Evolutionary conservation across 2,888 invertebrate genomes (phyloP), one percentile per base, ranked within the genome.

Genomic region (Stenichneumon culpator): DNA sequence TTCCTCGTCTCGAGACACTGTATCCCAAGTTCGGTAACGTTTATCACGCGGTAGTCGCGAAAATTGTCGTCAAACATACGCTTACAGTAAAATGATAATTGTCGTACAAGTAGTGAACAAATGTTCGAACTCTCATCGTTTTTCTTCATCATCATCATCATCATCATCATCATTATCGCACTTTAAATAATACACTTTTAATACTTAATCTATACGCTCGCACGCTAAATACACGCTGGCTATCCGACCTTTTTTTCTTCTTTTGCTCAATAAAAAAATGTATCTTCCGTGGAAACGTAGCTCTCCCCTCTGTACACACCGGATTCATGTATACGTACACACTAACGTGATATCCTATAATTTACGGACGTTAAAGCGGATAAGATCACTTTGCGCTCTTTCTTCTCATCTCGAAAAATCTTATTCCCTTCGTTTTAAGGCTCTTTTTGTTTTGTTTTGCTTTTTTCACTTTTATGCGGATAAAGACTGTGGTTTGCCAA

Each of bases 281-380:
- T 79, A 81, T 78, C 68, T 84, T 87, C 87, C 86, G 85, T 89
- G 88, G 89, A 90, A 91, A 91, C 90, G 52, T 65, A 77, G 69
- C 68, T 88, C 89, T 87, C 84, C 81, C 84, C 88, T 88, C 88
- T 84, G 82, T 84, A 88, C 88, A 90, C 89, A 89, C 89, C 89
- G 91, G 89, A 89, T 87, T 78, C n/a, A 68, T 89, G 87, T 89
- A 89, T 89, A 88, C 89, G 88, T 89, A 87, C 88, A 86, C 82
- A 87, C 89, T 90, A 89, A 88, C 90, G 89, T 90, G 89, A 90
- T 91, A 90, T 90, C 88, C 86, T 90, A 90, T 88, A 89, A 91
- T 87, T 90, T 92, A 90, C 89, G 90, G 90, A 92, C 92, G 90
- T 91, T 91, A 91, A 92, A 93, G 91, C 90, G 90, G 90, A 90